Percentiles rank a stretch among this genome's conserved stretches.
Evolutionary conservation across 1,140 invertebrate species (phyloP).

Genomic region (Drosophila kikkawai): DNA sequence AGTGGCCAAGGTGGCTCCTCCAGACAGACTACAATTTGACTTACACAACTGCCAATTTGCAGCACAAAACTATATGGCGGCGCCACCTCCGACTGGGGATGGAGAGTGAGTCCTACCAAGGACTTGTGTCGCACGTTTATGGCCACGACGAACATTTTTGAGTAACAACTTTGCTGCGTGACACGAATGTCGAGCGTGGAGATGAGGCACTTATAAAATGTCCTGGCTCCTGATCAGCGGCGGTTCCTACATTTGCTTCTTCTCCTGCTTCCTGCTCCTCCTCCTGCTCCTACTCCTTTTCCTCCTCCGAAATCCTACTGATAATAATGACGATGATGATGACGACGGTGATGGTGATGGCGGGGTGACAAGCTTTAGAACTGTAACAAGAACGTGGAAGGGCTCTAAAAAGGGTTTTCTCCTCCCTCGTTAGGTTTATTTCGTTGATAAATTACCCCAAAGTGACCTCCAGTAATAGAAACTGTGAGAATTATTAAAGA

Average conservation of each 20-base stretch:
- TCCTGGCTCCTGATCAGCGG: constrained; percentile 60
- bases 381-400: constrained; percentile 24
- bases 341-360: constrained; percentile 29
- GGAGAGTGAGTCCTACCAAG: background rate
- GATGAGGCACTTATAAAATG: constrained; percentile 55
- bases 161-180: constrained; percentile 82
- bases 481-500: constrained; percentile 14
- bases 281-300: background rate
- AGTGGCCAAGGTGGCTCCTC: constrained; percentile 15
- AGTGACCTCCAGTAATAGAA: constrained; percentile 33
- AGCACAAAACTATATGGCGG: constrained; percentile 66
- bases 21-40: constrained; percentile 63
- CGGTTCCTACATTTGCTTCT: constrained; percentile 1
- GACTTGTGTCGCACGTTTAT: constrained; percentile 64
- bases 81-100: constrained; percentile 17
- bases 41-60: constrained; percentile 70
- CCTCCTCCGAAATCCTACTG: constrained; percentile 4
- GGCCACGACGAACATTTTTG: constrained; percentile 68
- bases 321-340: constrained; percentile 49
- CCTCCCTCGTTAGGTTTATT: constrained; percentile 14
- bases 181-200: constrained; percentile 65
- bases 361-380: constrained; percentile 17
- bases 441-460: constrained; percentile 33
- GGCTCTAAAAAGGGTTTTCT: constrained; percentile 27
- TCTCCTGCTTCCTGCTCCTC: background rate